A percentile compares a stretch with the other conserved stretches of the same genome.
Evolutionary conservation across 1,140 invertebrate genomes (phyloP).

Genomic region (Drosophila bifasciata): DNA sequence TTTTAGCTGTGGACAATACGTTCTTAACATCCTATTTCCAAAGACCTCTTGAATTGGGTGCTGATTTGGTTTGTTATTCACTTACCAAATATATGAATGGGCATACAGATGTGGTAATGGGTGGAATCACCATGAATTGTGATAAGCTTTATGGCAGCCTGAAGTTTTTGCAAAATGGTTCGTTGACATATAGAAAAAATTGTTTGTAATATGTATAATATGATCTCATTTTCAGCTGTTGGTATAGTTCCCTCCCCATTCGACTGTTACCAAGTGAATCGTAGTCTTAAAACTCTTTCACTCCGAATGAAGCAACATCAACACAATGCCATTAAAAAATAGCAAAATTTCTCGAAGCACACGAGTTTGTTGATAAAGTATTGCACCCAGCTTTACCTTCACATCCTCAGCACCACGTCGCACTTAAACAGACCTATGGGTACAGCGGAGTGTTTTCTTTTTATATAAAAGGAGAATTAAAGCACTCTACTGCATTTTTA

Average conservation of each 20-base stretch:
- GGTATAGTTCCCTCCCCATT: constrained; percentile 98
- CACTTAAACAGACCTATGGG: constrained; percentile 93
- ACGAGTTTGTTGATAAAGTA: constrained; percentile 92
- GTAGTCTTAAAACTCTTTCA: constrained; percentile 97
- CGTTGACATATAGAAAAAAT: constrained; percentile 32
- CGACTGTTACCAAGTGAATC: constrained; percentile 96
- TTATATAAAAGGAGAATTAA: constrained; percentile 92
- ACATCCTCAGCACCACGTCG: constrained; percentile 95
- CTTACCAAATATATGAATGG: constrained; percentile 99
- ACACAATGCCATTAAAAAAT: constrained; percentile 90
- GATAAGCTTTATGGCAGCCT: constrained; percentile 90
- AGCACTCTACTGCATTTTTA: constrained; percentile 91
- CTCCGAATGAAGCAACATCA: constrained; percentile 96
- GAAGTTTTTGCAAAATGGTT: constrained; percentile 95
- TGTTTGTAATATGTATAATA: not conserved
- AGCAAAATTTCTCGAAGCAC: constrained; percentile 91
- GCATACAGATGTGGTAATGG: constrained; percentile 99
- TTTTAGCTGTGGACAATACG: constrained; percentile 98
- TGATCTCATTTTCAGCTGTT: constrained; percentile 86
- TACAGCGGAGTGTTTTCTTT: constrained; percentile 97
- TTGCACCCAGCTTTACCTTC: constrained; percentile 94
- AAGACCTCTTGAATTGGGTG: constrained; percentile 95
- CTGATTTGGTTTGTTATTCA: constrained; percentile 96
- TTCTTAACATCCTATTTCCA: constrained; percentile 98
- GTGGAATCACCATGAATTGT: constrained; percentile 91